A percentile compares a stretch with the other conserved stretches of the same genome.
phyloP scores from a whole-genome alignment of 1,140 invertebrate genomes.

The Papilio helenus region DNA sequence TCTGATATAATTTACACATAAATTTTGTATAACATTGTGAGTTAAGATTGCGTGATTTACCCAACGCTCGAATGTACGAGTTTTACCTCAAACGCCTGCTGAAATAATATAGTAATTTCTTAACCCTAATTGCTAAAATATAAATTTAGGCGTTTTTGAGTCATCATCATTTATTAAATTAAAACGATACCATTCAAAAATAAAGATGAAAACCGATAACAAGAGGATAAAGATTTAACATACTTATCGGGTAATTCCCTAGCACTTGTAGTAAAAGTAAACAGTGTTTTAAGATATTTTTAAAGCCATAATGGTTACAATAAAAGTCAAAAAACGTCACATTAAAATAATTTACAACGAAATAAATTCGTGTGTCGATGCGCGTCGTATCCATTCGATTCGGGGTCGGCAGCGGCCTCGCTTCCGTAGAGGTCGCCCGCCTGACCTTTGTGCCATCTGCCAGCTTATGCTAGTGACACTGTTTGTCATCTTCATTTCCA shows the following conservation, averaged over 20 bases:
- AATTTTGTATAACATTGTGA: no score
- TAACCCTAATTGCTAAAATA: neutral
- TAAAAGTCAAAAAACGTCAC: neutral
- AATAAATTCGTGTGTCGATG: conserved; percentile 11
- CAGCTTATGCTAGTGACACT: conserved; percentile 65
- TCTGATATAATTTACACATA: neutral
- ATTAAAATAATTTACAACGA: neutral
- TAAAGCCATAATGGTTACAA: neutral
- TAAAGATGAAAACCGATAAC: neutral
- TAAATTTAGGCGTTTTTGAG: neutral
- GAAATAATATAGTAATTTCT: neutral
- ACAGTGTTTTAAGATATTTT: neutral
- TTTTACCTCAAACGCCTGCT: neutral
- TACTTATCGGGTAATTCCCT: no score
- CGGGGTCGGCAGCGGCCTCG: conserved; percentile 51
- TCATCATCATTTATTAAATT: neutral
- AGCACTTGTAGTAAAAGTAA: neutral
- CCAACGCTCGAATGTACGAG: no score
- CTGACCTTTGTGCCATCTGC: conserved; percentile 60
- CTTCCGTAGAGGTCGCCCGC: conserved; percentile 65
- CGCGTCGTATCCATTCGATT: conserved; percentile 31
- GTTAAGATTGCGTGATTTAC: no score
- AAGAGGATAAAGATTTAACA: neutral
- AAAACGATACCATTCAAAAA: neutral
- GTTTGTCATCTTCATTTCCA: conserved; percentile 57